These are phyloP conservation scores for Craseonycteris thonglongyai DNA, from an alignment of 2,113 vertebrate species.

Conservation along the genomic window DNA sequence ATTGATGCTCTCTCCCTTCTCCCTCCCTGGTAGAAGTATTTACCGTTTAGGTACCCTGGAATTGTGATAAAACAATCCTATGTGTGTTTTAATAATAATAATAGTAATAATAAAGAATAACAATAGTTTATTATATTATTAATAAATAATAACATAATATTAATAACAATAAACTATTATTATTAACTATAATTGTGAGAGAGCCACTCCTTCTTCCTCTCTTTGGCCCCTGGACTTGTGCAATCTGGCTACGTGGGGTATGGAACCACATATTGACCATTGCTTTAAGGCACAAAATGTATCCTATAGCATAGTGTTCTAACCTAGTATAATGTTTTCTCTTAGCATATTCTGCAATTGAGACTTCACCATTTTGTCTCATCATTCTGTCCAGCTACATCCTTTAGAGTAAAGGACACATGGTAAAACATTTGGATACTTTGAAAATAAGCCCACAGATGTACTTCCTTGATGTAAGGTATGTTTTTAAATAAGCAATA, in stretches of 20 bases:
- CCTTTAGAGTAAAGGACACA: background rate
- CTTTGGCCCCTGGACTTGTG: background rate
- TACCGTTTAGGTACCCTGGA: background rate
- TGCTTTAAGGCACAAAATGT: background rate
- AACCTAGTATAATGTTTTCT: background rate
- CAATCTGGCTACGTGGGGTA: background rate
- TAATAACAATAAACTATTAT: background rate
- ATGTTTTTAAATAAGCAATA: background rate
- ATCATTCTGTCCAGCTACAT: background rate
- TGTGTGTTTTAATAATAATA: background rate
- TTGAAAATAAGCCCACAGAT: background rate
- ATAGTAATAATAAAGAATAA: background rate
- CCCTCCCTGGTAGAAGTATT: background rate
- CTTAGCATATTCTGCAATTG: background rate
- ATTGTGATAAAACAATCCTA: background rate
- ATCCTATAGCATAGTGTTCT: background rate
- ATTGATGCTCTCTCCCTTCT: background rate
- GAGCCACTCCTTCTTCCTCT: fast-evolving
- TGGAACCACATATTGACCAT: background rate
- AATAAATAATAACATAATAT: background rate
- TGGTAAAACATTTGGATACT: background rate
- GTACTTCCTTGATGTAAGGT: background rate
- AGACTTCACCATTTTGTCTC: background rate
- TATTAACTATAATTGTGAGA: background rate
- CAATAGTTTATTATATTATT: background rate